Evolutionary conservation across 2,888 invertebrate species (phyloP).

Genomic region (Scaptomyza polygonia): DNA sequence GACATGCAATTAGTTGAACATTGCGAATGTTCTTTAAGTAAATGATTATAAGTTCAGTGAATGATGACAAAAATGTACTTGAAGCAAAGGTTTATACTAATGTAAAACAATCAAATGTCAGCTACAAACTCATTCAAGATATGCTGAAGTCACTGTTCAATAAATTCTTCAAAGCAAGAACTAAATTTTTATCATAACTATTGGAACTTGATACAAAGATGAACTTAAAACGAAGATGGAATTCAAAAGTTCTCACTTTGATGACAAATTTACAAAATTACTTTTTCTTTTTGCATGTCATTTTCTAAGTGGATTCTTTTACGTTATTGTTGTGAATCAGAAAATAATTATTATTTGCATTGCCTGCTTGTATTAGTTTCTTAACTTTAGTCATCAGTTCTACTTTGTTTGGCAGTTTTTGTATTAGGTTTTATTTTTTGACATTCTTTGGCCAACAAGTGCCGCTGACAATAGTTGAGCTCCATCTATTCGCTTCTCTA

Average conservation of each 20-base stretch:
- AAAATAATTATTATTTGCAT: constrained; percentile 42
- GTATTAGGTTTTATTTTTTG: constrained; percentile 28
- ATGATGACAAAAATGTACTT: too few species aligned
- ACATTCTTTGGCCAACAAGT: constrained; percentile 52
- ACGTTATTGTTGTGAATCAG: constrained; percentile 24
- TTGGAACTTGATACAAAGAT: too few species aligned
- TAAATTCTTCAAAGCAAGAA: too few species aligned
- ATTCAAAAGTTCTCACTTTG: not conserved
- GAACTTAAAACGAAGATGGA: not conserved
- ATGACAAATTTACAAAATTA: not conserved
- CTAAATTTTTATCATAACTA: too few species aligned
- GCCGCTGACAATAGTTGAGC: constrained; percentile 64
- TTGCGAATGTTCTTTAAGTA: too few species aligned
- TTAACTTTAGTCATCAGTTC: constrained; percentile 55
- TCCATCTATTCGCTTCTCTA: not conserved
- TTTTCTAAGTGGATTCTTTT: constrained; percentile 15
- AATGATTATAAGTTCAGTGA: too few species aligned
- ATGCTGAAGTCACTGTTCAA: not conserved
- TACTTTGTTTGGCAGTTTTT: constrained; percentile 52
- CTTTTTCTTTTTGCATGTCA: not conserved
- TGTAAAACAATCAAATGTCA: too few species aligned
- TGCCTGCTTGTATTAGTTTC: constrained; percentile 40
- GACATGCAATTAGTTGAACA: constrained; percentile 16
- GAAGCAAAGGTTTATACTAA: too few species aligned
- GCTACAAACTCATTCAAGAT: not conserved